Conservation (phyloP, 2,113 vertebrate species). For the Hydrolagus affinis region DNA sequence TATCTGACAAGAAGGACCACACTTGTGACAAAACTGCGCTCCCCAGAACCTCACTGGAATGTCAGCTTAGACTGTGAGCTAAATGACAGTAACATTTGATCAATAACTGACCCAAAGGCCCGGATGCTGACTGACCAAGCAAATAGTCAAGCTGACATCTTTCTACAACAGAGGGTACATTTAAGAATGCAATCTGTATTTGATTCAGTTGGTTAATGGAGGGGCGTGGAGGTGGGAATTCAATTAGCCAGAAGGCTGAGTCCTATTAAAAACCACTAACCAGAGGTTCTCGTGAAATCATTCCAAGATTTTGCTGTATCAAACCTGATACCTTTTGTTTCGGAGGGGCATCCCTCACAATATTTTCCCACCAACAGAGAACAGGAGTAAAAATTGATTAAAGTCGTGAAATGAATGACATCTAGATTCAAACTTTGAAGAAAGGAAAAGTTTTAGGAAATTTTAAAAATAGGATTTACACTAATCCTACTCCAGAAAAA, state of each 20-base stretch:
- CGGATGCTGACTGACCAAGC: too few species aligned
- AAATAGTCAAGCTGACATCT: too few species aligned
- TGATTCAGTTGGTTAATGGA: not conserved
- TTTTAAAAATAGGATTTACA: not conserved
- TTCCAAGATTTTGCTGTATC: not conserved
- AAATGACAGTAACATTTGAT: too few species aligned
- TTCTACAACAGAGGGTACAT: too few species aligned
- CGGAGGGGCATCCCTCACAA: not conserved
- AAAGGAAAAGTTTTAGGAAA: not conserved
- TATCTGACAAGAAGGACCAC: too few species aligned
- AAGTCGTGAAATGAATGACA: not conserved
- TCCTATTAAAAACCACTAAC: not conserved
- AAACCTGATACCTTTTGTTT: too few species aligned
- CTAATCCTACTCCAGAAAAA: not conserved
- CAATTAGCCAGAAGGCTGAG: not conserved
- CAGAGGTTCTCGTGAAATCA: not conserved
- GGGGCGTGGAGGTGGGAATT: too few species aligned
- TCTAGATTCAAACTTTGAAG: not conserved
- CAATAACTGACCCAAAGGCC: too few species aligned
- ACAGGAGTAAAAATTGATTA: not conserved
- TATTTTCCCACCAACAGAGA: not conserved
- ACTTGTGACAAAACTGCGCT: too few species aligned
- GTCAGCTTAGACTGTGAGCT: too few species aligned
- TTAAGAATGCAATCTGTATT: too few species aligned
- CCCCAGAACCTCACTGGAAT: too few species aligned